Conservation (phyloP, 2,113 vertebrate genomes). For the Rattus norvegicus region GRCr8 NC_086032.1:13479501-13480000, state of each 20-base stretch:
- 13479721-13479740: neutral
- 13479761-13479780: neutral
- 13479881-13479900: conserved; percentile 30
- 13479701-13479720: neutral
- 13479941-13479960: conserved; percentile 41
- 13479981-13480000: conserved; percentile 15
- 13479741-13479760: neutral
- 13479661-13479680: conserved; percentile 8
- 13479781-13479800: neutral
- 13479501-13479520: conserved; percentile 17
- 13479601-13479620: conserved; percentile 49
- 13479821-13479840: neutral
- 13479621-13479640: neutral
- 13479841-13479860: conserved; percentile 15
- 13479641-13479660: neutral
- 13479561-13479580: conserved; percentile 60
- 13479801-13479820: neutral
- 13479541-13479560: conserved; percentile 25
- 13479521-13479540: conserved; percentile 55
- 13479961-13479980: neutral
- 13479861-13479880: conserved; percentile 11
- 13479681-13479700: conserved; percentile 20
- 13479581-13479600: conserved; percentile 47
- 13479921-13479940: conserved; percentile 15
- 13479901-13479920: conserved; percentile 45